These are phyloP conservation scores for Ophion ventricosus DNA, from an alignment of 2,888 invertebrate genomes.

Conservation along the genomic window DNA sequence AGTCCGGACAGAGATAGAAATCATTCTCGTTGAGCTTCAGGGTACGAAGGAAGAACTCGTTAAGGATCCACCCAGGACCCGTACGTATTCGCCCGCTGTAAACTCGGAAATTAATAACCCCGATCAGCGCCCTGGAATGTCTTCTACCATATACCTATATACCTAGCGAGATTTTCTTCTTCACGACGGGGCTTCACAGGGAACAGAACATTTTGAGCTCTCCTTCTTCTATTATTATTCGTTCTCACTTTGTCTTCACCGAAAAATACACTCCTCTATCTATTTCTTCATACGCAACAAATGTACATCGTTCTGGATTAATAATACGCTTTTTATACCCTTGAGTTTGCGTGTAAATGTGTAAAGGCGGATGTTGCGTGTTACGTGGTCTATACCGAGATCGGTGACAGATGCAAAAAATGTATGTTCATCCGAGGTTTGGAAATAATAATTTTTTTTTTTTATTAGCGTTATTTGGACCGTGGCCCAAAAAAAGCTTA, in stretches of 20 bases:
- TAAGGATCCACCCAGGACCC: slow-evolving; percentile 51
- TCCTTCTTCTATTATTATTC: slow-evolving; percentile 32
- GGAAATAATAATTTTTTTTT: no score
- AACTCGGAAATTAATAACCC: slow-evolving; percentile 75
- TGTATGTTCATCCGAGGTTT: no score
- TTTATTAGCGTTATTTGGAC: no score
- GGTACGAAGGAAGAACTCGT: slow-evolving; percentile 57
- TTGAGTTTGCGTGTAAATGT: background rate
- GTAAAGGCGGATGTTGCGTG: background rate
- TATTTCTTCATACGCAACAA: background rate
- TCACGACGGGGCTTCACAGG: slow-evolving; percentile 38
- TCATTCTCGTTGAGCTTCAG: slow-evolving; percentile 46
- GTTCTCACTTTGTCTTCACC: background rate
- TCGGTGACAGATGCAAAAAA: no score
- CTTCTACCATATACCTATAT: slow-evolving; percentile 23
- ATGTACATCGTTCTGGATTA: background rate
- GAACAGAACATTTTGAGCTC: slow-evolving; percentile 26
- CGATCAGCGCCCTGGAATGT: slow-evolving; percentile 58
- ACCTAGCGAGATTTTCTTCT: slow-evolving; percentile 31
- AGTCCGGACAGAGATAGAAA: slow-evolving; percentile 28
- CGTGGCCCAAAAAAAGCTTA: no score
- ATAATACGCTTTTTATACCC: background rate
- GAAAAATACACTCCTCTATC: slow-evolving; percentile 13
- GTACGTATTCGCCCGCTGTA: slow-evolving; percentile 61
- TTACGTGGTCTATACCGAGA: background rate